Conservation (phyloP, 1,140 invertebrate species). For the Cherax quadricarinatus region DNA sequence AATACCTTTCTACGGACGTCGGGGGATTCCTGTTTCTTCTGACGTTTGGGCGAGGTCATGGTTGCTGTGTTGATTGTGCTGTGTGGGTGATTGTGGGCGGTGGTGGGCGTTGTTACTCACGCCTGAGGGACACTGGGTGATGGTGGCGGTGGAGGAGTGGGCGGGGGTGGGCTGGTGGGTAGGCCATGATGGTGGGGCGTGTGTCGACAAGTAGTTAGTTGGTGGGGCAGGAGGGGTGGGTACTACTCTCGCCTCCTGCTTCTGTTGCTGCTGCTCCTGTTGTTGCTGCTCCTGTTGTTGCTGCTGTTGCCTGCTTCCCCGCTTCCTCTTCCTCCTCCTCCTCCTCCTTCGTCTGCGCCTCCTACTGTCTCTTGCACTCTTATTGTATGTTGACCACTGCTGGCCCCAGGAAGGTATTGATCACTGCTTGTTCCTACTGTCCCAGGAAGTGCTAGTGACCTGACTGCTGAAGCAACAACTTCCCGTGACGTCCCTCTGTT, state of each 20-base stretch:
- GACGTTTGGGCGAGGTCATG: background rate
- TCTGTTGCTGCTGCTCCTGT: background rate
- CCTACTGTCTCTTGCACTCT: too few relatives aligned
- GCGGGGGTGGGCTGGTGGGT: background rate
- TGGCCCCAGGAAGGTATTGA: background rate
- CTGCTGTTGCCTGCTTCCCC: background rate
- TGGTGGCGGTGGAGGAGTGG: background rate
- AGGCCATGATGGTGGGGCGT: background rate
- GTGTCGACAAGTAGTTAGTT: background rate
- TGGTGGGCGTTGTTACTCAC: background rate
- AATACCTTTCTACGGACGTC: slow-evolving; percentile 9
- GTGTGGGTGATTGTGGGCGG: background rate
- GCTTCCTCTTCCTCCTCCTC: too few relatives aligned
- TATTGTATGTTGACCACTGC: too few relatives aligned
- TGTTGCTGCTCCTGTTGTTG: background rate
- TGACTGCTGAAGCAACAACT: background rate
- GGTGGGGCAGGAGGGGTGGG: too few relatives aligned
- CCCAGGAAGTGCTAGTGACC: background rate
- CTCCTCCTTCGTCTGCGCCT: too few relatives aligned
- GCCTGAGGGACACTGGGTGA: background rate
- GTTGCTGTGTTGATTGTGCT: background rate
- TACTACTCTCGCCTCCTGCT: too few relatives aligned
- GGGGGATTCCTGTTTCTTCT: background rate
- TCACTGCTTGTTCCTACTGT: background rate
- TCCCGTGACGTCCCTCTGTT: background rate